These are phyloP conservation scores for Drosophila subsilvestris DNA, from an alignment of 2,888 invertebrate genomes.

Conservation along the genomic window DNA sequence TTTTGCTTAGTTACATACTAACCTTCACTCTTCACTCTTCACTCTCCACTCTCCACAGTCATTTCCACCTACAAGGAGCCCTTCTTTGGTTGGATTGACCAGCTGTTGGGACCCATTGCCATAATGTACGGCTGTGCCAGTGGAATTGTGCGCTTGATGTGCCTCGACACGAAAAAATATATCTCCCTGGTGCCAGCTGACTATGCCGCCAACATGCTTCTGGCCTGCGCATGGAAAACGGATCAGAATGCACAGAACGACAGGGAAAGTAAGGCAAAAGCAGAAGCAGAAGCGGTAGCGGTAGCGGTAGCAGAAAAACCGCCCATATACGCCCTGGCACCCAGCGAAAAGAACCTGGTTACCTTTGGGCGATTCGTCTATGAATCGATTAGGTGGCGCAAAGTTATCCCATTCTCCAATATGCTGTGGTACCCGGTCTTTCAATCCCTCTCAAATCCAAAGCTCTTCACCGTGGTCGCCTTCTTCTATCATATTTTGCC, in stretches of 20 bases:
- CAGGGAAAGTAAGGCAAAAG: too few relatives aligned
- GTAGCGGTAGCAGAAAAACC: too few relatives aligned
- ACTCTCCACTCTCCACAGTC: constrained; percentile 19
- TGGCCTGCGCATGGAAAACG: constrained; percentile 84
- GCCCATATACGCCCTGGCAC: constrained; percentile 90
- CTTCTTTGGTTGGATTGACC: constrained; percentile 88
- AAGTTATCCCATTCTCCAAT: constrained; percentile 83
- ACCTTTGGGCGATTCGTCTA: constrained; percentile 89
- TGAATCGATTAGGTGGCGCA: background rate
- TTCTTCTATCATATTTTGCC: constrained; percentile 87
- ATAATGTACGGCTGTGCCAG: constrained; percentile 85
- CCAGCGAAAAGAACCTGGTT: constrained; percentile 91
- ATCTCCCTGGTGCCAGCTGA: constrained; percentile 84
- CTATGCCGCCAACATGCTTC: constrained; percentile 83
- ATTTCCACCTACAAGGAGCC: constrained; percentile 85
- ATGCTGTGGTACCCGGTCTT: constrained; percentile 89
- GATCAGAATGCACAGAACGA: background rate
- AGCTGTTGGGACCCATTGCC: constrained; percentile 86
- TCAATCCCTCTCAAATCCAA: constrained; percentile 83
- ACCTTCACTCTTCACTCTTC: too few relatives aligned
- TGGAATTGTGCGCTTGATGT: constrained; percentile 85
- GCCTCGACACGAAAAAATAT: constrained; percentile 68
- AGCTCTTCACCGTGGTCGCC: constrained; percentile 83
- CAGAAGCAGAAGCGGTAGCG: too few relatives aligned
- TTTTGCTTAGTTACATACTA: too few relatives aligned